These are phyloP conservation scores for Xenops minutus DNA, from an alignment of 2,797 vertebrate species.

Conservation along the genomic window DNA sequence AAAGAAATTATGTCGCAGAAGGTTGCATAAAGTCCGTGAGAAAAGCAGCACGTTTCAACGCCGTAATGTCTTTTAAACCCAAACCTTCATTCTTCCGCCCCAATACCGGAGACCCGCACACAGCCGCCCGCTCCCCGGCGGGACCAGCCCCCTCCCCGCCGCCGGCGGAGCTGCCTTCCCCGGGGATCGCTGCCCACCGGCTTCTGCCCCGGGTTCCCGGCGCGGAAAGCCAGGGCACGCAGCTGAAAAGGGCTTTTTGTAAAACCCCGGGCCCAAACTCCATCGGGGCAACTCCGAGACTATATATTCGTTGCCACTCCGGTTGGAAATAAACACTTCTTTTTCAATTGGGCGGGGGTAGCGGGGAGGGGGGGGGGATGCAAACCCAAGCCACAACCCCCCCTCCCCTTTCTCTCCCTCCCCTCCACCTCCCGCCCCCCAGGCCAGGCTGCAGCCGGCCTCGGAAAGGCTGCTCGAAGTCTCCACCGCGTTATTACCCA, in stretches of 20 bases:
- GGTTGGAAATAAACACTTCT: background rate
- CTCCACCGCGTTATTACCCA: constrained; percentile 79
- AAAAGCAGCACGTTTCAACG: background rate
- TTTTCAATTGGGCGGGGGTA: background rate
- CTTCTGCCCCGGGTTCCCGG: background rate
- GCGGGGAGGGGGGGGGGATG: background rate
- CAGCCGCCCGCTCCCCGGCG: background rate
- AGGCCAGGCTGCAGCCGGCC: background rate
- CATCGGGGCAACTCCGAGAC: background rate
- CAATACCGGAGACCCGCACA: background rate
- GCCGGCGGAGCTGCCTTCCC: background rate
- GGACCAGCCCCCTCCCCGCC: background rate
- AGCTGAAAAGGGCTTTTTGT: background rate
- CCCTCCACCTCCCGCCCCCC: background rate
- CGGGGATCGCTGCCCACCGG: background rate
- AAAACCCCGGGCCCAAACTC: constrained; percentile 12
- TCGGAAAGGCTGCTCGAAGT: background rate
- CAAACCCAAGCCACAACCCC: background rate
- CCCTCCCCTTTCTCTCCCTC: background rate
- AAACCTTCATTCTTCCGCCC: background rate
- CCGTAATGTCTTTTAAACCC: background rate
- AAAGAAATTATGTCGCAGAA: constrained; percentile 36
- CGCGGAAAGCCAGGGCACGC: background rate
- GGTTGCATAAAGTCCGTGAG: background rate
- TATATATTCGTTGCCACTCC: background rate